Percentiles rank a stretch among this genome's conserved stretches.
phyloP scores from a whole-genome alignment of 2,797 vertebrate genomes.

The Sebastes dallii region DNA sequence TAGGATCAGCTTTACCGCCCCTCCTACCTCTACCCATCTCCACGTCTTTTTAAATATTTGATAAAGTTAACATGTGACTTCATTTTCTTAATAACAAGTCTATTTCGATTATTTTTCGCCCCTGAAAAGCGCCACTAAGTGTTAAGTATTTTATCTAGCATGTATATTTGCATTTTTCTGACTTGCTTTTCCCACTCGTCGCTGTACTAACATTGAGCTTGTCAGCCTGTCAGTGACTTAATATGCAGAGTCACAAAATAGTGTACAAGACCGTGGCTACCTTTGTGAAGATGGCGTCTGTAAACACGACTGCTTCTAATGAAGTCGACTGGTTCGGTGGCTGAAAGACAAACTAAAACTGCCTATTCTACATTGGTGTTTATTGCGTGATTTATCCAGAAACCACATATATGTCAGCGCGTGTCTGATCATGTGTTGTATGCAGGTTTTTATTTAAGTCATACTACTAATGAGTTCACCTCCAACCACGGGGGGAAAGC shows the following conservation, averaged over 20 bases:
- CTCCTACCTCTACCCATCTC: slow-evolving; percentile 70
- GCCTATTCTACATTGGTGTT: slow-evolving; percentile 18
- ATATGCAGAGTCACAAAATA: slow-evolving; percentile 38
- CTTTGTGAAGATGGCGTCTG: slow-evolving; percentile 37
- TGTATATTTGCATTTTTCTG: slow-evolving; percentile 69
- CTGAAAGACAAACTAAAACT: slow-evolving; percentile 23
- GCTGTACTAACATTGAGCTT: slow-evolving; percentile 46
- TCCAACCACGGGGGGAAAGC: not conserved
- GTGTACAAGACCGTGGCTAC: slow-evolving; percentile 11
- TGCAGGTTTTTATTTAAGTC: slow-evolving; percentile 3
- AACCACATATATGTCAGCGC: slow-evolving; percentile 7
- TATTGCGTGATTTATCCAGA: slow-evolving; percentile 18
- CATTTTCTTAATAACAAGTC: slow-evolving; percentile 24
- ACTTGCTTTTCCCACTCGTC: slow-evolving; percentile 36
- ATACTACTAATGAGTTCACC: not conserved
- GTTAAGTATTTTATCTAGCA: slow-evolving; percentile 60
- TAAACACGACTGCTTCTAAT: slow-evolving; percentile 37
- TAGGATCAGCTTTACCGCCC: slow-evolving; percentile 51
- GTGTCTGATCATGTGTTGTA: slow-evolving; percentile 3
- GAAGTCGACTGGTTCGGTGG: slow-evolving; percentile 18
- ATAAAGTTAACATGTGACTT: slow-evolving; percentile 40
- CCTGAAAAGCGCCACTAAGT: slow-evolving; percentile 65
- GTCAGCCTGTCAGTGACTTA: slow-evolving; percentile 37
- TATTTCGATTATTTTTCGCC: slow-evolving; percentile 30
- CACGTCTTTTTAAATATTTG: slow-evolving; percentile 48